These are phyloP conservation scores for Podarcis raffonei DNA, from an alignment of 2,113 vertebrate species.

Conservation along the genomic window DNA sequence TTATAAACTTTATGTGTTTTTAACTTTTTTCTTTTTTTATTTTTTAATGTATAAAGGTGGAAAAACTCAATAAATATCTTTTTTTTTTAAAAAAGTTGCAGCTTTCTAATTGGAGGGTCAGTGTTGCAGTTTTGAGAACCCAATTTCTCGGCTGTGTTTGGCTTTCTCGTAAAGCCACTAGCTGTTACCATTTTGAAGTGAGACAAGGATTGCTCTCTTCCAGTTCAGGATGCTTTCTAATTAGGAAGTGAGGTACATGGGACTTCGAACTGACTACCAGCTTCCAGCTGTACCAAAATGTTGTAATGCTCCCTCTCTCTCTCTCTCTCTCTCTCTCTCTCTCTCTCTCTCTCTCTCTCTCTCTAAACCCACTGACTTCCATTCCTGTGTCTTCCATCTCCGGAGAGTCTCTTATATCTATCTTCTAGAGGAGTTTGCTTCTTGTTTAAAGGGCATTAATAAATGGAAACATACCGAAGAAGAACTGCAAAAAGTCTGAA, in stretches of 20 bases:
- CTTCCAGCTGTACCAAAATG: background rate
- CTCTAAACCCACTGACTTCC: constrained; percentile 30
- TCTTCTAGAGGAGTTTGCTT: constrained; percentile 19
- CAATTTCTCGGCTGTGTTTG: background rate
- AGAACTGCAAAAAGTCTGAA: background rate
- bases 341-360: background rate
- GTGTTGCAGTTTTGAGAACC: background rate
- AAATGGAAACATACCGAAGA: constrained; percentile 6
- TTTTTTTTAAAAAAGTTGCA: too few species aligned
- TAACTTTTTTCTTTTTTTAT: too few species aligned
- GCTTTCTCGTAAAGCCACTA: background rate
- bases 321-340: too few species aligned
- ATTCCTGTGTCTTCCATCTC: background rate
- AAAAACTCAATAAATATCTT: too few species aligned
- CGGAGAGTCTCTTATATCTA: background rate
- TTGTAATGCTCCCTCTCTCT: background rate
- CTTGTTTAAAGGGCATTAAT: constrained; percentile 24
- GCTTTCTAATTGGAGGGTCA: background rate
- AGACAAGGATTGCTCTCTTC: background rate
- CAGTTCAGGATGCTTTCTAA: constrained; percentile 3
- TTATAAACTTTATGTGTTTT: too few species aligned
- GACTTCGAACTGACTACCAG: background rate
- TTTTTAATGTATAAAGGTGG: too few species aligned
- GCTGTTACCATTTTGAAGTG: background rate
- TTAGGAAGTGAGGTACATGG: background rate